Base-by-base conservation (phyloP, 35 echinoderm and acorn worm species). In the Amphiura filiformis region DNA sequence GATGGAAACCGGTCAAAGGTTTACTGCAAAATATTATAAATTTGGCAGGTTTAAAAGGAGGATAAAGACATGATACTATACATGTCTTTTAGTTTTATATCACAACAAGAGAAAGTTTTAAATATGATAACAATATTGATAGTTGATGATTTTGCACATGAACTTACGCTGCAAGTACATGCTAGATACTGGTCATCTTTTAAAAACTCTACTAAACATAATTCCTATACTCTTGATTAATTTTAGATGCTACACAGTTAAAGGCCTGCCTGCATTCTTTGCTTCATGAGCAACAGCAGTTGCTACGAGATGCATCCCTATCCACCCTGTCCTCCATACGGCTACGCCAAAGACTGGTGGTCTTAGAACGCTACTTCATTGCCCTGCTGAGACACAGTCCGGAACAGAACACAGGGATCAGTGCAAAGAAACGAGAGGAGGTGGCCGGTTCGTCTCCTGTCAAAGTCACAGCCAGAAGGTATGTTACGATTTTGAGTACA, bases 311-410 rank as follows among this genome's bases (percentile, higher is more conserved):
- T 28, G 96, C 96, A 13, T 86, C 96, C 14, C 86, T 94, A 56
- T 92, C 96, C 79, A 98, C 96, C 0, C 90, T 98, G 0, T 98
- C 96, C 9, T 98, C 92, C 0, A 89, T 94, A 23, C 81, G 93
- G 44, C 84, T 98, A 9, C 86, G 93, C 23, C 96, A 98, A 77
- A 49, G 96, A 18, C 83, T 98, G 35, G 88, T 94, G 9, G 89
- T 98, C 39, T 65, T 98, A 26, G 93, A 98, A 82, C 86, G 96
- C 31, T 98, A 94, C 84, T 98, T 98, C 65, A 76, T 94, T 31
- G 96, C 96, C 39, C 78, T 98, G 39, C 81, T 90, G 28, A 86
- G 92, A 28, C 96, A 98, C 80, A 92, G 86, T 75, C 89, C 90
- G 52, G 96, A 98, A 22, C 96, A 94, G 57, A 94, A 94, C 57